A percentile compares a stretch with the other conserved stretches of the same genome.
Evolutionary conservation across 2,113 vertebrate species (phyloP).

Genomic region (Casuarius casuarius): DNA sequence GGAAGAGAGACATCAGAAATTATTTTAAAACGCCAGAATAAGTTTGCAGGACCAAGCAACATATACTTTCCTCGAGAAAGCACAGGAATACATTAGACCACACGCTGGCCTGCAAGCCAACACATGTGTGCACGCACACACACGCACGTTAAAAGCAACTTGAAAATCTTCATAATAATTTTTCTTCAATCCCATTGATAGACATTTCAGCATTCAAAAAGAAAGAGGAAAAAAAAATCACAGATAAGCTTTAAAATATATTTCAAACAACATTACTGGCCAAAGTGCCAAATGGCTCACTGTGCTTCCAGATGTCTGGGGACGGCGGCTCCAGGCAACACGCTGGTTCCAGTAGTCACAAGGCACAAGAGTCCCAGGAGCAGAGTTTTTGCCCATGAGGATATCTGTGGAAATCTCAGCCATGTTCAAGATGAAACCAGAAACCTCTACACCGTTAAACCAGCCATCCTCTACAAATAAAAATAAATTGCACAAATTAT

Average conservation of each 20-base stretch:
- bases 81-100: accelerated
- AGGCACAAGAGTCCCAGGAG: not conserved
- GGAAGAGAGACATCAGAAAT: not conserved
- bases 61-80: not conserved
- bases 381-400: not conserved
- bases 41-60: not conserved
- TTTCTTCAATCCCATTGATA: not conserved
- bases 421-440: not conserved
- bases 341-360: not conserved
- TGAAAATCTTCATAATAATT: not conserved
- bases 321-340: not conserved
- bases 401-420: slow-evolving; percentile 12
- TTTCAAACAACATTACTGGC: not conserved
- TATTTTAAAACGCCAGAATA: not conserved
- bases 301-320: slow-evolving; percentile 1
- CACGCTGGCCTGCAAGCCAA: not conserved
- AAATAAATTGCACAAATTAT: not conserved
- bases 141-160: not conserved
- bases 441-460: not conserved
- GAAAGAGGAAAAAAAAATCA: not conserved
- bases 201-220: not conserved
- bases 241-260: not conserved
- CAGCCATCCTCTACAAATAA: slow-evolving; percentile 56
- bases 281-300: not conserved
- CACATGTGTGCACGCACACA: too few species aligned